Base-by-base conservation (phyloP, 2,113 vertebrate genomes). In the Sorex araneus region DNA sequence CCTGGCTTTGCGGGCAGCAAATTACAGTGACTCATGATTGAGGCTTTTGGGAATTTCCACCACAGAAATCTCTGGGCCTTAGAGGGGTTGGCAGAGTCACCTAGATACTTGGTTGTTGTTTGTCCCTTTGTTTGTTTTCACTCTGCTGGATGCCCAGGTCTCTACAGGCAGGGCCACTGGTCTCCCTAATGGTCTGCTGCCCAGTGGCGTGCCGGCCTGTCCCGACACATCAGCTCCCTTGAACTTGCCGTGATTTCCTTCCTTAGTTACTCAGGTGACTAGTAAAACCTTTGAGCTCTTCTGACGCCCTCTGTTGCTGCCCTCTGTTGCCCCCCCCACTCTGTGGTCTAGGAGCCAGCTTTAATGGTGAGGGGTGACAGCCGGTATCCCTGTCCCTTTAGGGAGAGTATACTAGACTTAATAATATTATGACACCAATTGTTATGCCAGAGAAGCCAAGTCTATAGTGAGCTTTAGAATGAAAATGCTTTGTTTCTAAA, bases 21-120 rank as follows among this genome's bases (percentile, higher is more conserved):
- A 76, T 85, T 90, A 10, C 23, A 76, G 43, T 89, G 91, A 93
- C 34, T 91, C 86, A 92, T 3, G 5, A 30, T 3, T 21, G 79
- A 92, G 34, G 63, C 75, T 90, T 83, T 54, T 0, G 91, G 82
- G 36, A 88, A 69, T 93, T 88, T 92, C 94, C 91, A 90, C 34
- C 70, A 50, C 67, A 86, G 92, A 93, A 92, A 36, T 19, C 30
- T 11, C 50, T 71, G 88, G 75, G 50, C 30, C 64, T 81, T 79
- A 36, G 8, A 74, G 18, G 57, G 80, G 10, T 63, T 74, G 45
- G 23, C 40, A 80, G 23, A 78, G 32, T 93, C 69, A 80, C 79
- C 80, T 74, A 36, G 27, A 23, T 63, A 40, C 19, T 87, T 50
- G 10, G 69, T 60, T 19, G 5, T 23, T 23, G 57, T 23, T 1